Evolutionary conservation across 2,113 vertebrate species (phyloP).

Genomic region (Hyperopisus bebe): DNA sequence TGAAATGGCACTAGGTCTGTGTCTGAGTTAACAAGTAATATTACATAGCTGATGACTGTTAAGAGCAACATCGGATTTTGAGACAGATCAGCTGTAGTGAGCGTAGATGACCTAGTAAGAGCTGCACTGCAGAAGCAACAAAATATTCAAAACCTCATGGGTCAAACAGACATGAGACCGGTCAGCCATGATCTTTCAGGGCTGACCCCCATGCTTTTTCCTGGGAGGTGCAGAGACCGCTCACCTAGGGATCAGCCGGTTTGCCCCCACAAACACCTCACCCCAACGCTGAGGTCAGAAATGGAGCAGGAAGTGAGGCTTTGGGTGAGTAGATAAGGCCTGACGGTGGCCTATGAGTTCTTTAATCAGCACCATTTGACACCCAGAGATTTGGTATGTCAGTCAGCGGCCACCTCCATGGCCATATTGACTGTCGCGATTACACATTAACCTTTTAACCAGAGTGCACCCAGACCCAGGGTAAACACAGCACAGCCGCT

Average conservation of each 20-base stretch:
- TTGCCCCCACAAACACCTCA: neutral
- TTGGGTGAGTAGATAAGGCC: neutral
- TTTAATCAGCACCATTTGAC: constrained; percentile 67
- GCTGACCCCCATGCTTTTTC: neutral
- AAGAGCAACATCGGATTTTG: neutral
- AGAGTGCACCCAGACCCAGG: neutral
- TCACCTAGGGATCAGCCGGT: neutral
- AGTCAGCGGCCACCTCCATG: constrained; percentile 46
- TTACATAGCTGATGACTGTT: neutral
- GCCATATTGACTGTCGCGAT: constrained; percentile 59
- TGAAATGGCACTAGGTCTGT: neutral
- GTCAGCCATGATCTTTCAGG: neutral
- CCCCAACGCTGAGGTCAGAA: neutral
- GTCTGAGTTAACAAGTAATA: neutral
- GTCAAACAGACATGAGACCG: neutral
- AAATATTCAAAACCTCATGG: neutral
- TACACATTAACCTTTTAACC: constrained; percentile 63
- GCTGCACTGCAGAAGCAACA: neutral
- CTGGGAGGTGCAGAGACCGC: neutral
- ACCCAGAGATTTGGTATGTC: constrained; percentile 65
- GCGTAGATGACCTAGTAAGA: neutral
- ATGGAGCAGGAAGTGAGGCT: neutral
- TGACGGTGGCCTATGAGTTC: constrained; percentile 46
- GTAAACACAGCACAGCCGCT: constrained; percentile 19
- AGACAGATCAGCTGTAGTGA: neutral